phyloP scores from a whole-genome alignment of 2,888 invertebrate genomes.

The Drosophila kanekoi region DNA sequence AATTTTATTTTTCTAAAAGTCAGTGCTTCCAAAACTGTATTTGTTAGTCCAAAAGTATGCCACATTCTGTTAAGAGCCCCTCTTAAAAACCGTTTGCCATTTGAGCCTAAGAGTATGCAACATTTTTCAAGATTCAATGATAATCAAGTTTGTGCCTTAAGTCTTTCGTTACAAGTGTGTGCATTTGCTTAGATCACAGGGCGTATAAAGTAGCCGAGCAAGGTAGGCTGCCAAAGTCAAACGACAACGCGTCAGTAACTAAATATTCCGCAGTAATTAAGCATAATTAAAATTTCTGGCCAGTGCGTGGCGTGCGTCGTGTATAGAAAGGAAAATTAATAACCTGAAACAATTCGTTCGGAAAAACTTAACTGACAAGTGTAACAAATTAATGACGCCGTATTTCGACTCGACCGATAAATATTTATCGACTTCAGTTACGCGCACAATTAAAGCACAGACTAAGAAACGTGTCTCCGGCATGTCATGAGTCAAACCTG shows the following conservation, averaged over 20 bases:
- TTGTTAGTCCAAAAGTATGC: conserved; percentile 2
- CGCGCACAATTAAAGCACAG: conserved; percentile 43
- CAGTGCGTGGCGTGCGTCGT: conserved; percentile 33
- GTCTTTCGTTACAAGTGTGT: conserved; percentile 37
- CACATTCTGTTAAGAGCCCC: neutral
- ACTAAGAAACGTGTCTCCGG: conserved; percentile 1
- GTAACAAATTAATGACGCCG: conserved; percentile 49
- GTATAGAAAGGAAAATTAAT: conserved; percentile 40
- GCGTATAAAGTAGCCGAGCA: neutral
- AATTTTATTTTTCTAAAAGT: neutral
- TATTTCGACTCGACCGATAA: conserved; percentile 42
- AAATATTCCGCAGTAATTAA: conserved; percentile 22
- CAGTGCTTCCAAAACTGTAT: conserved; percentile 11
- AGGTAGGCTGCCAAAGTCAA: too few relatives aligned
- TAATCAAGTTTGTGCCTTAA: conserved; percentile 56
- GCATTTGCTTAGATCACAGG: too few relatives aligned
- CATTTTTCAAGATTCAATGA: neutral
- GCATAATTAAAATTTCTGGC: conserved; percentile 34
- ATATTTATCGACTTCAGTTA: conserved; percentile 64
- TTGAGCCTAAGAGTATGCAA: conserved; percentile 23
- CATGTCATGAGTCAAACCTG: conserved; percentile 30
- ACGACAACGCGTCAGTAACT: neutral
- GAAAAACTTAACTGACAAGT: conserved; percentile 53
- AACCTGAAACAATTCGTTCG: conserved; percentile 19
- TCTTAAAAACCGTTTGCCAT: rapidly evolving